Evolutionary conservation across 2,888 invertebrate species (phyloP).

Genomic region (Lepidocyrtinus sp.): DNA sequence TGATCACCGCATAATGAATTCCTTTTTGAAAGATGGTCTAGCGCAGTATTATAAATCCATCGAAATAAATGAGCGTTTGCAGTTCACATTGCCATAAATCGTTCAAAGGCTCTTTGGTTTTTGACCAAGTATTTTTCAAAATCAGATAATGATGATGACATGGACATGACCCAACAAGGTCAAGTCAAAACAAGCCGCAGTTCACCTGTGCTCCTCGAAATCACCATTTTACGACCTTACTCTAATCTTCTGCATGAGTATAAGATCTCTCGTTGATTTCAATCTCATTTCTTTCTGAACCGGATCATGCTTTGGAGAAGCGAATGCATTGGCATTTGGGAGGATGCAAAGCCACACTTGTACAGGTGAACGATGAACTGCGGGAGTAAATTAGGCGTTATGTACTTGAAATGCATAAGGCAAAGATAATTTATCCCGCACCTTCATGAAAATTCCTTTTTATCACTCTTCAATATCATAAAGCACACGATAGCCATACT

Average conservation of each 20-base stretch:
- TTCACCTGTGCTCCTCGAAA: background rate
- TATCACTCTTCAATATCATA: constrained; percentile 21
- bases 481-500: constrained; percentile 5
- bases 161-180: constrained; percentile 36
- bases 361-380: constrained; percentile 19
- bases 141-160: background rate
- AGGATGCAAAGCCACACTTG: background rate
- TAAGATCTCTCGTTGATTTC: background rate
- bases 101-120: background rate
- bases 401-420: background rate
- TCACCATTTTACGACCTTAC: background rate
- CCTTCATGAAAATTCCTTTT: background rate
- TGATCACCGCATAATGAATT: background rate
- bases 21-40: background rate
- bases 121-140: background rate
- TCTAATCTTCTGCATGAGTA: background rate
- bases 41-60: background rate
- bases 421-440: constrained; percentile 37
- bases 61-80: constrained; percentile 6
- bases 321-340: constrained; percentile 19
- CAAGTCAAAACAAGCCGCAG: constrained; percentile 8
- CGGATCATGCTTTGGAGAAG: constrained; percentile 19
- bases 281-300: constrained; percentile 9
- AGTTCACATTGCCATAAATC: background rate
- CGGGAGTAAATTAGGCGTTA: background rate